Conservation (phyloP, 2,113 vertebrate species). For the Callorhinus ursinus region DNA sequence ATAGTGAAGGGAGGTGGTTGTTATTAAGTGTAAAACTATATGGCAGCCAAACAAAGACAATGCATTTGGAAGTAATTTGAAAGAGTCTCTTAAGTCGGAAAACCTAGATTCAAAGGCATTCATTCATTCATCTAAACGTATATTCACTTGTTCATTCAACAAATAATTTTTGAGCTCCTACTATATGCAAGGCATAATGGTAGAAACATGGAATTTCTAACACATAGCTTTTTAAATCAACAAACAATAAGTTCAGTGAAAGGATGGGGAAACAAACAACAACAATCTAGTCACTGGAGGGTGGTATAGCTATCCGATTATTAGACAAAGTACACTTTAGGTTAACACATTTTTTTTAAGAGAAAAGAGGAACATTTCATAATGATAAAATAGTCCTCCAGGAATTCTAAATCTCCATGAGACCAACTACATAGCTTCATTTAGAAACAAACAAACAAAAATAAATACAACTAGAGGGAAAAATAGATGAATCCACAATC, state of each 20-base stretch:
- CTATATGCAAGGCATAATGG: not conserved
- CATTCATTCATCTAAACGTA: not conserved
- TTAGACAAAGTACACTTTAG: not conserved
- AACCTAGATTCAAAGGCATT: not conserved
- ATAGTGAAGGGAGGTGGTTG: not conserved
- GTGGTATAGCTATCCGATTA: not conserved
- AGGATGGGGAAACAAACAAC: not conserved
- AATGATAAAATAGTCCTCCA: not conserved
- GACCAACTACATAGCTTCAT: not conserved
- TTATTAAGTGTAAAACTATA: constrained; percentile 3
- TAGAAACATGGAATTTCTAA: not conserved
- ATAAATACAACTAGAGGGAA: not conserved
- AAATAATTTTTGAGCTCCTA: not conserved
- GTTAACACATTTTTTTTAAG: not conserved
- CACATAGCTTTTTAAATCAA: not conserved
- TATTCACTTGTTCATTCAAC: not conserved
- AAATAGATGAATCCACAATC: not conserved
- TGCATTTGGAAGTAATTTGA: constrained; percentile 6
- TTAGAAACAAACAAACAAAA: not conserved
- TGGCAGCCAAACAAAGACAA: not conserved
- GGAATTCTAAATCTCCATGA: not conserved
- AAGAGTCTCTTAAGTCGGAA: not conserved
- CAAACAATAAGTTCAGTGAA: not conserved
- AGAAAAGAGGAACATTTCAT: not conserved
- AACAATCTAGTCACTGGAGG: not conserved